Evolutionary conservation across 1,140 invertebrate genomes (phyloP), one percentile per base, ranked within the genome.

Genomic region (Medauroidea extradentata): DNA sequence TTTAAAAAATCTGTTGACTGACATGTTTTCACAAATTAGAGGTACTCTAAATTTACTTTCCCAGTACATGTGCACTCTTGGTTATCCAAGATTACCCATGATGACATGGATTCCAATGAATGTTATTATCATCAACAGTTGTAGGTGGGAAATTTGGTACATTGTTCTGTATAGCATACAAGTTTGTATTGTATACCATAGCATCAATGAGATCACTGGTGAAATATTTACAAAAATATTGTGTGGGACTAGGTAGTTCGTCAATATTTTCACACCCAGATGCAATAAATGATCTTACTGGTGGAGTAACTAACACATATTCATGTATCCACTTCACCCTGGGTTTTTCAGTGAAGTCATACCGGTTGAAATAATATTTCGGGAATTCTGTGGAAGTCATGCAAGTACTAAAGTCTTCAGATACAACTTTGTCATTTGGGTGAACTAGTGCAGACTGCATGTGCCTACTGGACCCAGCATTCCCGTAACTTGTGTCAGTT

Each of bases 101-200:
- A 62, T 38, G 0, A 64, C 14, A 52, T 64, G 55, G 18, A 62
- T 50, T 29, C 60, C 59, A 49, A 57, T 52, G 23, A 64, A 57
- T 21, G 13, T 53, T 59, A 61, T 64, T 9, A 64, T 46, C 44
- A 21, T 46, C 44, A 5, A 46, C 3, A 7, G 18, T 21, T 5
- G 44, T 46, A 5, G 44, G 5, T 7, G 18, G 9, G 13, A 46
- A 46, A 19, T 25, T 46, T 13, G 5, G 24, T n/a, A 25, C 24
- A 25, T 25, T 25, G 13, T 25, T 46, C 13, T 46, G 44, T 21
- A 46, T 13, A 5, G 44, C 44, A n/a, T 46, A 46, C 13, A 46
- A 11, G 24, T 46, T 46, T 7, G 44, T 46, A 9, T 21, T 46
- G 44, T 19, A 21, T 11, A 46, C 44, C 44, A 46, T 46, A 21